A percentile compares a stretch with the other conserved stretches of the same genome.
These are phyloP conservation scores for Rhagophthalmus giganteus DNA, from an alignment of 2,888 invertebrate species.

Conservation along the genomic window DNA sequence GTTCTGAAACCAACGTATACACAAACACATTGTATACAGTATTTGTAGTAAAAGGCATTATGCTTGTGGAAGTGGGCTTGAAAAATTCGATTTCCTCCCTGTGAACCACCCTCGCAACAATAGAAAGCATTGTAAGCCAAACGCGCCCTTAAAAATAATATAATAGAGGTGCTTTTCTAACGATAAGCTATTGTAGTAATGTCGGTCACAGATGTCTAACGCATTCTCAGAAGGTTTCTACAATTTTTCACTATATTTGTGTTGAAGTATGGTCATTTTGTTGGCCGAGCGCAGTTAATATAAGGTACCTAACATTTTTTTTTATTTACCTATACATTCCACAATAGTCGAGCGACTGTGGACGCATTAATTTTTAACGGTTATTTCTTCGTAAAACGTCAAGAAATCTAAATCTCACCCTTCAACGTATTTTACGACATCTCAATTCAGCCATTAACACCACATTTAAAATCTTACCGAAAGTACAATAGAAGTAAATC, in stretches of 20 bases:
- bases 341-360: too few relatives aligned
- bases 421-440: conserved; percentile 38
- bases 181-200: conserved; percentile 34
- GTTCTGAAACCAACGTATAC: conserved; percentile 22
- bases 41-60: conserved; percentile 49
- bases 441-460: conserved; percentile 54
- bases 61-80: conserved; percentile 56
- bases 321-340: too few relatives aligned
- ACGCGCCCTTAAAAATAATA: conserved; percentile 29
- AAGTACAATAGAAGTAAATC: conserved; percentile 47
- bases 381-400: conserved; percentile 2
- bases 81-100: conserved; percentile 56
- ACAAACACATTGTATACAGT: conserved; percentile 41
- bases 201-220: conserved; percentile 42
- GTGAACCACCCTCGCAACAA: conserved; percentile 51
- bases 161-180: conserved; percentile 28
- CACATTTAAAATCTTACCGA: conserved; percentile 47
- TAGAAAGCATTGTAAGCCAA: conserved; percentile 37
- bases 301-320: conserved; percentile 1
- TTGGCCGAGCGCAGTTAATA: conserved; percentile 25
- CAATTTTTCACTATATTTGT: conserved; percentile 38
- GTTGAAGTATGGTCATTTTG: conserved; percentile 39
- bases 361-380: too few relatives aligned
- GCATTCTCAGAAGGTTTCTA: conserved; percentile 39
- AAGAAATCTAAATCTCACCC: conserved; percentile 3